These are phyloP conservation scores for Cheirogaleus major DNA, from an alignment of 2,797 vertebrate species.

Conservation along the genomic window DNA sequence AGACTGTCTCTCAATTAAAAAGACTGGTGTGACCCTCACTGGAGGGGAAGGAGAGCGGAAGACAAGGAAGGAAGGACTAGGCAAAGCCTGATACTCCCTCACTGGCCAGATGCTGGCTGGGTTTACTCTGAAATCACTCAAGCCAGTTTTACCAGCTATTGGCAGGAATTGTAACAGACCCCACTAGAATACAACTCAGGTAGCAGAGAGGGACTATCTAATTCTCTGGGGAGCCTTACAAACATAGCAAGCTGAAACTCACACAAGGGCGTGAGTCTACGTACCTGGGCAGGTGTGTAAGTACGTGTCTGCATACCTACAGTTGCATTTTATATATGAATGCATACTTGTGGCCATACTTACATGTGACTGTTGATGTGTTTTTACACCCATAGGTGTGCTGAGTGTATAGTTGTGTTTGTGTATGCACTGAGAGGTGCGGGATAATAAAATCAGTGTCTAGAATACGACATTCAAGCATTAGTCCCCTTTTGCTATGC, in stretches of 20 bases:
- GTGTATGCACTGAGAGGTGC: not conserved
- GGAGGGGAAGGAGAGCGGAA: not conserved
- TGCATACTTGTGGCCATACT: not conserved
- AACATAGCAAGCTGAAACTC: not conserved
- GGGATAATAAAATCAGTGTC: not conserved
- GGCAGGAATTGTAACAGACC: not conserved
- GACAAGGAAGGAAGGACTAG: not conserved
- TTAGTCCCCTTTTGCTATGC: not conserved
- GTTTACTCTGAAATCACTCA: not conserved
- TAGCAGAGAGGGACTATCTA: not conserved
- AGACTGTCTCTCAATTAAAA: not conserved
- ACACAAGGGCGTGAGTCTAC: not conserved
- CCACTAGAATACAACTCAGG: not conserved
- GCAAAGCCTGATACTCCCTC: not conserved
- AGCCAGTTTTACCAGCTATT: not conserved
- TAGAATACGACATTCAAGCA: not conserved
- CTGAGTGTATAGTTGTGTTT: accelerated
- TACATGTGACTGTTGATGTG: not conserved
- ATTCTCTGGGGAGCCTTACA: not conserved
- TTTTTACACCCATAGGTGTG: not conserved
- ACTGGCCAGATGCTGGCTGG: not conserved
- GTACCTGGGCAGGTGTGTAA: not conserved
- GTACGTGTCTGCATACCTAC: accelerated
- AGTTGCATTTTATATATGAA: not conserved
- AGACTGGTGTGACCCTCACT: not conserved